These are phyloP conservation scores for Furcifer pardalis DNA, from an alignment of 2,797 vertebrate genomes.

Conservation along the genomic window DNA sequence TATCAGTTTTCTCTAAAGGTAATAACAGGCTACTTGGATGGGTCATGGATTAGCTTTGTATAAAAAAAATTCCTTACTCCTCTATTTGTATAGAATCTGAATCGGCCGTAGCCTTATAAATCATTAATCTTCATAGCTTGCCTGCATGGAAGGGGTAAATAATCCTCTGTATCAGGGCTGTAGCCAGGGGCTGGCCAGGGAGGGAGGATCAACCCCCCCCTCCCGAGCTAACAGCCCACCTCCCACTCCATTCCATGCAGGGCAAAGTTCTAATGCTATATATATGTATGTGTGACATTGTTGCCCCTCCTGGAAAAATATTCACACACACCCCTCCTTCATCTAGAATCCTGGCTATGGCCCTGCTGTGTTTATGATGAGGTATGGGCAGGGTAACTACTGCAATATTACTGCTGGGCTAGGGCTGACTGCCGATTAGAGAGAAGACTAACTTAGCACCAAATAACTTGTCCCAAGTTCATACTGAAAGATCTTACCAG, in stretches of 20 bases:
- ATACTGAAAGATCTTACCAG: neutral
- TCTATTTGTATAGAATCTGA: neutral
- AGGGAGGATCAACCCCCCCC: too few species aligned
- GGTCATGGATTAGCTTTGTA: neutral
- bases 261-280: too few species aligned
- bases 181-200: too few species aligned
- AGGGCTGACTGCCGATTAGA: too few species aligned
- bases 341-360: too few species aligned
- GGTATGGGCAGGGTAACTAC: neutral
- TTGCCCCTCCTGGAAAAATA: too few species aligned
- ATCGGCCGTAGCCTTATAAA: neutral
- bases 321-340: too few species aligned
- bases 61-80: neutral
- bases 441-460: neutral
- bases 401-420: neutral
- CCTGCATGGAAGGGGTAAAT: neutral
- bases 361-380: neutral
- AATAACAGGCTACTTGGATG: neutral
- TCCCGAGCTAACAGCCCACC: too few species aligned
- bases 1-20: slow-evolving; percentile 83
- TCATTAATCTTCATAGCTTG: neutral
- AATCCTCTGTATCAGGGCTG: too few species aligned
- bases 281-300: too few species aligned
- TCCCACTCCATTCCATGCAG: too few species aligned
- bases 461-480: neutral